A percentile compares a stretch with the other conserved stretches of the same genome.
Evolutionary conservation across 2,797 vertebrate species (phyloP).

Genomic region (Pangasius larnaudii): DNA sequence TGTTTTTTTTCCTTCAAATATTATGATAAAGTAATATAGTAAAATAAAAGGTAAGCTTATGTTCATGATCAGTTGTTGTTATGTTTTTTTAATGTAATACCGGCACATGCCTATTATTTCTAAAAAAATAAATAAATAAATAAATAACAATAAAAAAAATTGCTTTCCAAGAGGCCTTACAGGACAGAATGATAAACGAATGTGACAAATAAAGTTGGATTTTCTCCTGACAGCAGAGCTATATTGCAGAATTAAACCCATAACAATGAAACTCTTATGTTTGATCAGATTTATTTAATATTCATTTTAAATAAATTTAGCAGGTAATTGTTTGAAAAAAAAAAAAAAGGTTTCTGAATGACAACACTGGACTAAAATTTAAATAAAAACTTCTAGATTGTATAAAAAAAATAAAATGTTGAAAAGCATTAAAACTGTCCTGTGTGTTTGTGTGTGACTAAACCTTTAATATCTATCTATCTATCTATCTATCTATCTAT

Average conservation of each 20-base stretch:
- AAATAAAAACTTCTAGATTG: conserved; percentile 59
- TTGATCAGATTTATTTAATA: not conserved
- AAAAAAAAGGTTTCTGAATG: conserved; percentile 39
- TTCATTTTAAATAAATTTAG: not conserved
- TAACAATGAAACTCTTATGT: not conserved
- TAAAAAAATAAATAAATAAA: too few species aligned
- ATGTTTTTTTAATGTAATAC: not conserved
- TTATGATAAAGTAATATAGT: not conserved
- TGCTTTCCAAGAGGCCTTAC: conserved; percentile 17
- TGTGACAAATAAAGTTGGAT: not conserved
- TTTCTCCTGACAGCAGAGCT: not conserved
- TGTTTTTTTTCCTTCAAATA: not conserved
- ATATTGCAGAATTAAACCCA: not conserved
- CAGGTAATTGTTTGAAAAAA: not conserved
- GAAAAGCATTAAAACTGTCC: not conserved
- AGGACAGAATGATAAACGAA: not conserved
- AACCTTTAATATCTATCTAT: not conserved
- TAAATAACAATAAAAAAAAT: too few species aligned
- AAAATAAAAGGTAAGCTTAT: not conserved
- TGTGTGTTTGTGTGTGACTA: not conserved
- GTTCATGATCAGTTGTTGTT: not conserved
- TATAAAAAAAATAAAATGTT: conserved; percentile 49
- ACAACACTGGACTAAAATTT: conserved; percentile 60
- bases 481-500: too few species aligned
- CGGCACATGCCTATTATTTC: not conserved